Evolutionary conservation across 2,113 vertebrate genomes (phyloP), one percentile per base, ranked within the genome.

Genomic region (Hippocampus zosterae): DNA sequence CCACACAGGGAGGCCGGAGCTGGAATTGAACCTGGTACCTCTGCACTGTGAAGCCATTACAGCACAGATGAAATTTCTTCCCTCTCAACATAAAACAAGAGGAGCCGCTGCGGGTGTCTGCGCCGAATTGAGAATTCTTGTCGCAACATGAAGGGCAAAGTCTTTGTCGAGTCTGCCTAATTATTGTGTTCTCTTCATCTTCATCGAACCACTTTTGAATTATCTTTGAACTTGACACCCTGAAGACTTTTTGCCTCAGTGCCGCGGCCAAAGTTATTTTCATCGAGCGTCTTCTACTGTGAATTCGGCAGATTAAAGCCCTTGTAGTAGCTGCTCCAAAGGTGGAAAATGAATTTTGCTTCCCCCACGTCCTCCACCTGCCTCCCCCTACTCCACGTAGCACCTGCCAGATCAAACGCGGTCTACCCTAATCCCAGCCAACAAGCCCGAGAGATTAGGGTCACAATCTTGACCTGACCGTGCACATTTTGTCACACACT

Each of bases 371-470:
- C 50, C 68, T 68, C 65, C 78, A 64, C 53, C 53, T 11, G 62
- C 53, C 50, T 53, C 65, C 69, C 56, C 69, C 70, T 66, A 63
- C 3, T 69, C 66, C 1, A 11, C 69, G 74, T 87, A 84, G 82
- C 82, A 88, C 84, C 84, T 89, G 85, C 76, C 84, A 86, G 84
- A 88, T 90, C 82, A 90, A 86, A 87, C 69, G 64, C 72, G 74
- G 73, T 79, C 83, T 68, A 23, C 74, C 57, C 72, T 90, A 86
- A 88, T 88, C 84, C 81, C 80, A 68, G 70, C 60, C 76, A 87
- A 84, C 81, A 85, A 74, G 65, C 65, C 74, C 52, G 46, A 68
- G 72, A 86, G 87, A 87, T 87, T 87, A 83, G 77, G 80, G 76
- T 84, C 80, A 68, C 19, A 37, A 75, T 82, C 76, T 75, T 86